Conservation (phyloP, 2,113 vertebrate genomes). For the Coryphaenoides rupestris region DNA sequence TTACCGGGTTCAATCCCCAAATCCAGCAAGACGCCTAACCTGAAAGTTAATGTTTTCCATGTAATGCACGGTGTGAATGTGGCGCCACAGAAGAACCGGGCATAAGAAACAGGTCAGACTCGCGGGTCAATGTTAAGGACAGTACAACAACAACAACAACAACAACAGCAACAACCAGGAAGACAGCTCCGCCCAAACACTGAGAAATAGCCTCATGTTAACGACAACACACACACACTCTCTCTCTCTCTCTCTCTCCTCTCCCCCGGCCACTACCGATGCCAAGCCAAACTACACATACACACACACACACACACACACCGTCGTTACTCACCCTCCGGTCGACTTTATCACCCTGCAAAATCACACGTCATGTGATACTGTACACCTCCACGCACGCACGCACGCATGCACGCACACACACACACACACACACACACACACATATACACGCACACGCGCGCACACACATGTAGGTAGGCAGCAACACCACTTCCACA, state of each 20-base stretch:
- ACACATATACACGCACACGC: too few relatives aligned
- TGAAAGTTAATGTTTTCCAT: too few relatives aligned
- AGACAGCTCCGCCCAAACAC: too few relatives aligned
- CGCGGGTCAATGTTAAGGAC: constrained; percentile 12
- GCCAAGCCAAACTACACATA: constrained; percentile 61
- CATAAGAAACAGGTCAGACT: constrained; percentile 14
- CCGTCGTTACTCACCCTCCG: constrained; percentile 89
- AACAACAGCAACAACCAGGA: too few relatives aligned
- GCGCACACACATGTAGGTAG: constrained; percentile 13
- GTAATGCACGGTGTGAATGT: background rate
- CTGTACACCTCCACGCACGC: constrained; percentile 61
- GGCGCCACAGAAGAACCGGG: constrained; percentile 1
- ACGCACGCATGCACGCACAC: too few relatives aligned
- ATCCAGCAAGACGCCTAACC: background rate
- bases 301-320: constrained; percentile 53
- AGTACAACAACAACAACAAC: too few relatives aligned
- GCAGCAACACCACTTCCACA: background rate
- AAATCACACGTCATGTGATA: constrained; percentile 82
- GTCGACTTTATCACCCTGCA: constrained; percentile 99
- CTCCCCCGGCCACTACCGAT: constrained; percentile 35
- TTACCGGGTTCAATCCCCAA: too few relatives aligned
- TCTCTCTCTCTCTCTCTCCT: too few relatives aligned
- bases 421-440: too few relatives aligned
- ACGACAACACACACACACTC: constrained; percentile 31
- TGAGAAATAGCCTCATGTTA: too few relatives aligned